These are phyloP conservation scores for Smutsia gigantea DNA, from an alignment of 2,797 vertebrate genomes.

Conservation along the genomic window DNA sequence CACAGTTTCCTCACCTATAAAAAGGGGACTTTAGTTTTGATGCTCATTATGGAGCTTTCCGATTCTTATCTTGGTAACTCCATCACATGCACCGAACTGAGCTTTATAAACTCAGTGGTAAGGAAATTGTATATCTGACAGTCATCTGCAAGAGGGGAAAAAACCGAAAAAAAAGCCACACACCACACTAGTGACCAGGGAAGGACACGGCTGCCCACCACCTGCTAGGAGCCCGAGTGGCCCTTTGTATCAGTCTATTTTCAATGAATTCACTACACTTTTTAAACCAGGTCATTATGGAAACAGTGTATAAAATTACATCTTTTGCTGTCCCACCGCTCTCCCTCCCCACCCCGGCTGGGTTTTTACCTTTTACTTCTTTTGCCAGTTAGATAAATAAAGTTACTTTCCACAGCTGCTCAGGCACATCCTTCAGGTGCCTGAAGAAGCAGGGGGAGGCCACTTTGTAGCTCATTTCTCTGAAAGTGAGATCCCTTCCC, in stretches of 20 bases:
- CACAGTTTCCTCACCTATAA: not conserved
- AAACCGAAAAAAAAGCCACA: not conserved
- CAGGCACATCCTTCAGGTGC: not conserved
- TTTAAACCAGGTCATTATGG: not conserved
- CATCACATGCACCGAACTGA: not conserved
- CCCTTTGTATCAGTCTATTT: not conserved
- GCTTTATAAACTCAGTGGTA: not conserved
- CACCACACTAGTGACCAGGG: not conserved
- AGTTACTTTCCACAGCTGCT: not conserved
- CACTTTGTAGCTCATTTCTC: not conserved
- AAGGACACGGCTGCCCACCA: not conserved
- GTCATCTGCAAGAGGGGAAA: not conserved
- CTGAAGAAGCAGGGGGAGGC: not conserved
- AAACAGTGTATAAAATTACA: not conserved
- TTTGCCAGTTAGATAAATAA: not conserved
- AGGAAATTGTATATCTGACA: not conserved
- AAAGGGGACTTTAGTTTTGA: not conserved
- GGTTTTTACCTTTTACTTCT: conserved; percentile 17
- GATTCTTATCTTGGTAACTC: not conserved
- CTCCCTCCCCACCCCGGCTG: not conserved
- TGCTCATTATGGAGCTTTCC: not conserved
- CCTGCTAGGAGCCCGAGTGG: not conserved
- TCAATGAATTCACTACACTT: not conserved
- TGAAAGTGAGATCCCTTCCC: not conserved
- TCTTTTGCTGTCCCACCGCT: not conserved